A percentile compares a stretch with the other conserved stretches of the same genome.
Conservation (phyloP, 2,888 invertebrate species). For the Selenia dentaria region DNA sequence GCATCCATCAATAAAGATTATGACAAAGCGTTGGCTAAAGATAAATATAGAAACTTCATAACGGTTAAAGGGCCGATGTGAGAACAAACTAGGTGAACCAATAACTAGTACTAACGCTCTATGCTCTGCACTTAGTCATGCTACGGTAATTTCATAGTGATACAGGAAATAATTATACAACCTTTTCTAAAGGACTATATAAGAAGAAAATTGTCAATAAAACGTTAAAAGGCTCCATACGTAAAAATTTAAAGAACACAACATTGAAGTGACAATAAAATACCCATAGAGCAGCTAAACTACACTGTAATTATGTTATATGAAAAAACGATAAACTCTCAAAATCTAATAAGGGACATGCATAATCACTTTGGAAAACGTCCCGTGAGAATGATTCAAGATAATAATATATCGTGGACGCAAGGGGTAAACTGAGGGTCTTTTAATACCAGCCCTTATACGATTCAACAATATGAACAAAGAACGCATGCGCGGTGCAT, state of each 20-base stretch:
- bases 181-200: slow-evolving; percentile 7
- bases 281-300: no score
- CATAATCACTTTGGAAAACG: no score
- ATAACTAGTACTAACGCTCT: slow-evolving; percentile 1
- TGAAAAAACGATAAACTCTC: no score
- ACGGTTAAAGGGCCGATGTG: slow-evolving; percentile 34
- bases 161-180: slow-evolving; percentile 7
- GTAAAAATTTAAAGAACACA: no score
- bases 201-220: slow-evolving; percentile 4
- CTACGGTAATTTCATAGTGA: slow-evolving; percentile 12
- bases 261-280: slow-evolving; percentile 6
- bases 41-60: slow-evolving; percentile 17
- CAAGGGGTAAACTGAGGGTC: slow-evolving; percentile 54
- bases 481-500: slow-evolving; percentile 57
- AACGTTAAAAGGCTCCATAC: background rate
- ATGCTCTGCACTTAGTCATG: slow-evolving; percentile 11
- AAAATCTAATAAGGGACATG: no score
- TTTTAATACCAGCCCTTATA: slow-evolving; percentile 48
- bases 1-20: slow-evolving; percentile 27
- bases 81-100: slow-evolving; percentile 17
- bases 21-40: slow-evolving; percentile 15
- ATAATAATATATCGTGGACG: slow-evolving; percentile 44
- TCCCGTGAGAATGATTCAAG: slow-evolving; percentile 55
- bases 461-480: slow-evolving; percentile 54
- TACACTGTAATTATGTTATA: no score